These are phyloP conservation scores for Ferdinandea cuprea DNA, from an alignment of 2,888 invertebrate genomes.

Conservation along the genomic window DNA sequence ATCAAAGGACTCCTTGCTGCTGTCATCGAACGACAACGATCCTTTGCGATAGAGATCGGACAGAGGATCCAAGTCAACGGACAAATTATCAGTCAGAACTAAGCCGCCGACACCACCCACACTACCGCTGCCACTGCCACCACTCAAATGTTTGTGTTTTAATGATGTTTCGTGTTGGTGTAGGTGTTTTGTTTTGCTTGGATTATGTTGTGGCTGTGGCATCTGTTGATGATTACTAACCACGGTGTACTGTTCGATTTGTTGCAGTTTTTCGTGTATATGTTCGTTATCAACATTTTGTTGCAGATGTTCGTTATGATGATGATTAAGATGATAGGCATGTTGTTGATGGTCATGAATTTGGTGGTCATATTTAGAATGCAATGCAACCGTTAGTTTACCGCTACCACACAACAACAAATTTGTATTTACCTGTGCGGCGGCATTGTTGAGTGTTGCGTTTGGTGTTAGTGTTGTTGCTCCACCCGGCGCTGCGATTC, in stretches of 20 bases:
- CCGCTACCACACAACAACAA: slow-evolving; percentile 70
- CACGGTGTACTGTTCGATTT: slow-evolving; percentile 66
- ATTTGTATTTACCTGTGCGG: slow-evolving; percentile 71
- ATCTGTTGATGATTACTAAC: slow-evolving; percentile 60
- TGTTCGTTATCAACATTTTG: slow-evolving; percentile 72
- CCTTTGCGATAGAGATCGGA: slow-evolving; percentile 79
- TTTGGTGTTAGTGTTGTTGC: slow-evolving; percentile 55
- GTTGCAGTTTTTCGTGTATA: slow-evolving; percentile 61
- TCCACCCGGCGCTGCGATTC: slow-evolving; percentile 44
- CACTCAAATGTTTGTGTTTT: slow-evolving; percentile 69
- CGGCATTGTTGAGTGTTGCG: slow-evolving; percentile 77
- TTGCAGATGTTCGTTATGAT: slow-evolving; percentile 65
- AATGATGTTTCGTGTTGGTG: slow-evolving; percentile 55
- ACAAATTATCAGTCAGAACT: slow-evolving; percentile 45
- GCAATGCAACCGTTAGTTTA: slow-evolving; percentile 69
- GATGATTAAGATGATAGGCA: slow-evolving; percentile 50
- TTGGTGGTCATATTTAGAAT: slow-evolving; percentile 62
- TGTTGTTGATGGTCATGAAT: slow-evolving; percentile 67
- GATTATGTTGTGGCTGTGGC: slow-evolving; percentile 77
- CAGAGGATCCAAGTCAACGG: slow-evolving; percentile 78
- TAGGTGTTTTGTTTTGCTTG: slow-evolving; percentile 53
- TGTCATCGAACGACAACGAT: slow-evolving; percentile 80
- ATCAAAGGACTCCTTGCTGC: slow-evolving; percentile 82
- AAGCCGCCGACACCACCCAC: slow-evolving; percentile 28
- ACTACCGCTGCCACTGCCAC: slow-evolving; percentile 70